phyloP scores from a whole-genome alignment of 2,888 invertebrate species.

The Euplagia quadripunctaria region DNA sequence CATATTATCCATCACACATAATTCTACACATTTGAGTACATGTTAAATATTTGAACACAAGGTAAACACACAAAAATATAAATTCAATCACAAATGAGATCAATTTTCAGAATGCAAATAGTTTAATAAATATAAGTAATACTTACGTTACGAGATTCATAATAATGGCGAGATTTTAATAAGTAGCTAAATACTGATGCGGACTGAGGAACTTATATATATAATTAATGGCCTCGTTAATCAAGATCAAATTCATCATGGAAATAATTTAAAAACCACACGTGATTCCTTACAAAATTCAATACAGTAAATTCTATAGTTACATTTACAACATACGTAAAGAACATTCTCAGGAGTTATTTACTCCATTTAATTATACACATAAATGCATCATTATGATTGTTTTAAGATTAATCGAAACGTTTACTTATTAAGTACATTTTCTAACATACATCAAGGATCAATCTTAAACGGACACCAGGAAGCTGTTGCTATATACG shows the following conservation, averaged over 20 bases:
- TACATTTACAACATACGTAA: conserved; percentile 45
- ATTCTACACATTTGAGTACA: conserved; percentile 44
- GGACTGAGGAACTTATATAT: conserved; percentile 66
- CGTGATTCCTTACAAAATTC: conserved; percentile 41
- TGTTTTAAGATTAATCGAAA: conserved; percentile 22
- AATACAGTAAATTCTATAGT: conserved; percentile 58
- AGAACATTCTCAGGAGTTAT: conserved; percentile 27
- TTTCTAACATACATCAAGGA: conserved; percentile 23
- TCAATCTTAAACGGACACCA: conserved; percentile 26
- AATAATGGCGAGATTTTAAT: conserved; percentile 67
- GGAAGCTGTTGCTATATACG: conserved; percentile 12
- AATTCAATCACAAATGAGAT: conserved; percentile 60
- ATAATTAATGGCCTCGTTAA: conserved; percentile 58
- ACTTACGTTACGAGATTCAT: conserved; percentile 69
- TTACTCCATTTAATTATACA: conserved; percentile 34
- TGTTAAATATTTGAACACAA: conserved; percentile 48
- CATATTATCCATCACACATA: conserved; percentile 49
- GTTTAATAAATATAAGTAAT: conserved; percentile 56
- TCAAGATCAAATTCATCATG: conserved; percentile 48
- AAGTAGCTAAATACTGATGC: conserved; percentile 70
- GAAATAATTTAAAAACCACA: conserved; percentile 35
- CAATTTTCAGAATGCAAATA: conserved; percentile 60
- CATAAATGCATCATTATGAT: conserved; percentile 23
- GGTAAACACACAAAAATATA: conserved; percentile 40
- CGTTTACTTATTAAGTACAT: conserved; percentile 23